These are phyloP conservation scores for Melanostigma gelatinosum DNA, from an alignment of 2,113 vertebrate genomes.

Conservation along the genomic window DNA sequence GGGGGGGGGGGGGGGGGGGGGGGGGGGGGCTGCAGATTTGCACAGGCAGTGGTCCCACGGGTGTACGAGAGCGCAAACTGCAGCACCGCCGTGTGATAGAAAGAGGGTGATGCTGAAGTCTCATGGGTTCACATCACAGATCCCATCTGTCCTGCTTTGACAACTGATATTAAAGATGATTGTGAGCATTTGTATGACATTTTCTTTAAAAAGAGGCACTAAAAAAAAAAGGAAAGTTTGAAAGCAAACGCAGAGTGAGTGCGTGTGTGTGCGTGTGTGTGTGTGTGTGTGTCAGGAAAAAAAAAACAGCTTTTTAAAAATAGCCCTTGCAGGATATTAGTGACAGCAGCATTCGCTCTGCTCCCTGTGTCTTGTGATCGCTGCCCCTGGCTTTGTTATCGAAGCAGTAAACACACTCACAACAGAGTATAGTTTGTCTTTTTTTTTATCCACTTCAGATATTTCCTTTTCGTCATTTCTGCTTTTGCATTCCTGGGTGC, in stretches of 20 bases:
- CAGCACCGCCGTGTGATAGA: constrained; percentile 6
- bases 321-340: background rate
- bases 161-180: background rate
- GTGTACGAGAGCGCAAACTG: constrained; percentile 27
- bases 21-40: constrained; percentile 7
- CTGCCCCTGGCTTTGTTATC: constrained; percentile 27
- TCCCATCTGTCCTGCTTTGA: constrained; percentile 14
- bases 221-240: too few relatives aligned
- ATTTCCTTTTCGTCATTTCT: constrained; percentile 42
- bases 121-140: constrained; percentile 14
- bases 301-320: background rate
- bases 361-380: constrained; percentile 26
- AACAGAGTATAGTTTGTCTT: background rate
- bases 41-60: background rate
- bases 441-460: constrained; percentile 6
- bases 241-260: background rate
- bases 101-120: constrained; percentile 22
- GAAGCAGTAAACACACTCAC: constrained; percentile 18
- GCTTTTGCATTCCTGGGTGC: constrained; percentile 25
- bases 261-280: background rate
- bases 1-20: too few relatives aligned
- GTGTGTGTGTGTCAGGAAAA: too few relatives aligned
- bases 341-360: constrained; percentile 12
- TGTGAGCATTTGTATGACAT: background rate
- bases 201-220: background rate